Percentiles rank a stretch among this genome's conserved stretches.
Evolutionary conservation across 2,888 invertebrate species (phyloP).

Genomic region (Spisula solida): DNA sequence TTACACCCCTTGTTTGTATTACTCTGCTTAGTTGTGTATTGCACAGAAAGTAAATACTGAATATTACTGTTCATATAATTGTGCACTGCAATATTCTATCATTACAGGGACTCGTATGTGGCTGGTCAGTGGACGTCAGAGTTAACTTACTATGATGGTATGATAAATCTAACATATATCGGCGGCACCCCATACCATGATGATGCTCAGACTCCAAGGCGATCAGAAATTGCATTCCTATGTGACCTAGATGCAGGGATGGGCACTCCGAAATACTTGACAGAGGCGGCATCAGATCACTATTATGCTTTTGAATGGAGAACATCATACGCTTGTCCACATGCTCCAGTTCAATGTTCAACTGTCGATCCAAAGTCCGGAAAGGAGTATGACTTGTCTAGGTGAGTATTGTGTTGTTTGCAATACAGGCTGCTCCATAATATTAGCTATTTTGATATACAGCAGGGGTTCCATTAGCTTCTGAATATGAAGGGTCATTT

Average conservation of each 20-base stretch:
- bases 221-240: conserved; percentile 85
- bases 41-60: too few relatives aligned
- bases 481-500: too few relatives aligned
- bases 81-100: not conserved
- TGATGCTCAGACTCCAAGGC: conserved; percentile 75
- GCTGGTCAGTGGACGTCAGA: conserved; percentile 77
- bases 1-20: too few relatives aligned
- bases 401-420: conserved; percentile 64
- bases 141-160: conserved; percentile 85
- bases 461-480: too few relatives aligned
- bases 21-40: too few relatives aligned
- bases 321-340: conserved; percentile 82
- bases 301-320: conserved; percentile 83
- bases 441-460: too few relatives aligned
- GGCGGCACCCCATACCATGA: conserved; percentile 82
- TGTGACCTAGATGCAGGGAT: conserved; percentile 84
- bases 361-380: conserved; percentile 71
- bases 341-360: conserved; percentile 80
- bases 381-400: conserved; percentile 83
- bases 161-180: conserved; percentile 85
- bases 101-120: conserved; percentile 72
- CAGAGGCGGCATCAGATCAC: conserved; percentile 77
- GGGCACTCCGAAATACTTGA: conserved; percentile 83
- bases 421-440: too few relatives aligned
- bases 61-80: too few relatives aligned